Base-by-base conservation (phyloP, 1,140 invertebrate species). In the Charaxes varanes region DNA sequence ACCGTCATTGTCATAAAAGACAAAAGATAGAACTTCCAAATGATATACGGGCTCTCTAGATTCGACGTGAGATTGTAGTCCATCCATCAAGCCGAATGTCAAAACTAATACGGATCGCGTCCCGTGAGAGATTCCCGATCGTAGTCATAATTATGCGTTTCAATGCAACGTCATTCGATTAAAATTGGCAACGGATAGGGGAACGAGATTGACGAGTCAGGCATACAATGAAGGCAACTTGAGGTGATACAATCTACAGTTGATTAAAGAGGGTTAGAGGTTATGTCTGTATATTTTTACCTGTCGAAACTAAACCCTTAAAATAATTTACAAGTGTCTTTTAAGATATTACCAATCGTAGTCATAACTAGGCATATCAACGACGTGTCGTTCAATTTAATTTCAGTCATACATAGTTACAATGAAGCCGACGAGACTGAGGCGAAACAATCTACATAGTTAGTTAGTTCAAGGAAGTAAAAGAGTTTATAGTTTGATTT, bases 21-120 rank as follows among this genome's bases (percentile, higher is more conserved):
- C 6, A 17, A 30, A 31, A 18, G 12, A 31, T 17, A n/a, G 18
- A 35, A 36, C 32, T 35, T 35, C 30, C 19, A 26, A 52, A 21
- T 32, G 41, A 43, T 65, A 65, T 76, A 73, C 68, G 68, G 70
- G 76, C 58, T 52, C 19, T 62, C 61, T 57, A 70, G 74, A 78
- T 80, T 63, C 60, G 55, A 57, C 56, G 56, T 60, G 72, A 74
- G 76, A 83, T 83, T 77, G 72, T 64, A 59, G 54, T 60, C 55
- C 72, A 83, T 83, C 79, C 60, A 83, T 83, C 79, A 80, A 65
- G 79, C 67, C 64, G 57, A 72, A 74, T 77, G 73, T 83, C 79
- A 83, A 80, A 83, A 79, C 79, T 83, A 83, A 83, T 83, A 83
- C 68, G 65, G 61, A 67, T 53, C 43, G 31, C 47, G 68, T 78